Base-by-base conservation (phyloP, 2,888 invertebrate species). In the Drosophila kuntzei region DNA sequence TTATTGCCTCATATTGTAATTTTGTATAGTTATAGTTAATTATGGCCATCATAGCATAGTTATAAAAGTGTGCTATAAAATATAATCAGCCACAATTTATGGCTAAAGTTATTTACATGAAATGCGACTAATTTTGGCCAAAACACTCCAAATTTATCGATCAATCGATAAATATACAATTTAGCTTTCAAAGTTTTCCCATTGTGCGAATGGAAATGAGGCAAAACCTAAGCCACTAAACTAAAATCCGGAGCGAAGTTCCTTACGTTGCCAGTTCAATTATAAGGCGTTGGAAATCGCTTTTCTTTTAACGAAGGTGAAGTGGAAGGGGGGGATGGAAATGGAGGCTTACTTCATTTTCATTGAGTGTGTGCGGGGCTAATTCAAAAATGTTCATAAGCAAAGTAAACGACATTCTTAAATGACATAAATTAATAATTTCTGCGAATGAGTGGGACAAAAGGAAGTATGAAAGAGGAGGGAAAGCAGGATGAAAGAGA, bases 341-440 rank as follows among this genome's bases (percentile, higher is more conserved):
- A n/a, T n/a, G 34, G 3, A 25, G 14, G 25, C 51, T 71, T 44
- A 59, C 22, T 70, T 61, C 39, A 64, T 61, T 57, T 72, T 59
- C 63, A 61, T 78, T 60, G 62, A 55, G 16, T 46, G 22, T 39
- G n/a, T n/a, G 49, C 8, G 43, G 34, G 18, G 84, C 80, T 73
- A 86, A 88, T 88, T 84, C 75, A 72, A 88, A 79, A 89, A 80
- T 75, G 72, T 75, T 79, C 61, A 59, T 65, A 71, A 67, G 68
- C 64, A 79, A 71, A 81, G 76, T 79, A 82, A 78, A 80, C 76
- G 80, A 80, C 76, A 72, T 80, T 69, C 72, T 66, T 79, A 81
- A 87, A 85, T 80, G 85, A 78, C 76, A 71, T 89, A 81, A 87
- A 87, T 87, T 79, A 75, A 84, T 87, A 85, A 89, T 85, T 84